These are phyloP conservation scores for Aspidiotus destructor DNA, from an alignment of 2,888 invertebrate species.

Conservation along the genomic window DNA sequence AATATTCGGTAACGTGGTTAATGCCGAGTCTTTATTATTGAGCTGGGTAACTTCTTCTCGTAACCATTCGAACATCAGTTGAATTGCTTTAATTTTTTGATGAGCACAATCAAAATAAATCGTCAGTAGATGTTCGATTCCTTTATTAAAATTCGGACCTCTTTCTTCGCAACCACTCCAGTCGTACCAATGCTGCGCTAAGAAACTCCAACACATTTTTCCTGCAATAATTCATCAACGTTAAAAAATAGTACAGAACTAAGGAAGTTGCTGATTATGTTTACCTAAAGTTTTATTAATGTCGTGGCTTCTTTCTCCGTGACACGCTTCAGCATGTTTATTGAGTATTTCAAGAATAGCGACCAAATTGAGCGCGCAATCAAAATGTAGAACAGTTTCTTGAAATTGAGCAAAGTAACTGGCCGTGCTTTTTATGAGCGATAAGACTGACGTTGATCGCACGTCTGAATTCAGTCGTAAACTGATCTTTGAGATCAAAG, in stretches of 20 bases:
- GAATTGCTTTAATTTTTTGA: constrained; percentile 37
- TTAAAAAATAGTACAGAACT: background rate
- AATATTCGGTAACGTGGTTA: constrained; percentile 39
- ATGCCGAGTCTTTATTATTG: constrained; percentile 39
- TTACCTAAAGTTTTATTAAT: constrained; percentile 29
- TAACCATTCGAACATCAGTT: constrained; percentile 41
- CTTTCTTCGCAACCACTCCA: constrained; percentile 53
- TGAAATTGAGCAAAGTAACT: constrained; percentile 45
- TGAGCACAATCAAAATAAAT: constrained; percentile 54
- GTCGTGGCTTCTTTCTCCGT: too few species aligned
- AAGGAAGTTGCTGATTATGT: background rate
- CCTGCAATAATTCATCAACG: constrained; percentile 39
- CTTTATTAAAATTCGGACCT: constrained; percentile 55
- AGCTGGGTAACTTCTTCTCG: constrained; percentile 42
- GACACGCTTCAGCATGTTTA: constrained; percentile 35
- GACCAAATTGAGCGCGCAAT: constrained; percentile 49
- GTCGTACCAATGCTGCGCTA: constrained; percentile 60
- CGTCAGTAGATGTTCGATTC: constrained; percentile 54
- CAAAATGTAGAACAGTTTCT: constrained; percentile 48
- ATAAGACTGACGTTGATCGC: constrained; percentile 14
- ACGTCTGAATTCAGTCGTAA: constrained; percentile 3
- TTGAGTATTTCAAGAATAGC: constrained; percentile 48
- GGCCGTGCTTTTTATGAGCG: constrained; percentile 38
- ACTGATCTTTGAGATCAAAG: constrained; percentile 8
- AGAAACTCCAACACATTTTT: constrained; percentile 47